Percentiles rank a stretch among this genome's conserved stretches.
Conservation (phyloP, 2,797 vertebrate species). For the Gobio occitaniae region DNA sequence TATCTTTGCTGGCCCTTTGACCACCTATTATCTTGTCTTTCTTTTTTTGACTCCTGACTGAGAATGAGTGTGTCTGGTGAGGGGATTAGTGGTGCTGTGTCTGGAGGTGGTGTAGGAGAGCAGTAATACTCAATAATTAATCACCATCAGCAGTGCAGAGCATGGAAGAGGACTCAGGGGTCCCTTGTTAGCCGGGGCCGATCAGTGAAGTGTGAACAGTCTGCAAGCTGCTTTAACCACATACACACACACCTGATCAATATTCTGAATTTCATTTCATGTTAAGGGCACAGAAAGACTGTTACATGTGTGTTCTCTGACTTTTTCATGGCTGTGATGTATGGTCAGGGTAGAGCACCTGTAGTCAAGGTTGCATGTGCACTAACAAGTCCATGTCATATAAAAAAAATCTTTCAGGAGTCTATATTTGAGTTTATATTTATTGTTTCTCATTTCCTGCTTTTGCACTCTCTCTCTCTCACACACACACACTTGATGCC, state of each 20-base stretch:
- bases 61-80: conserved; percentile 40
- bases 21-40: conserved; percentile 39
- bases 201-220: conserved; percentile 57
- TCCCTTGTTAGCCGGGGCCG: conserved; percentile 57
- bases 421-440: conserved; percentile 27
- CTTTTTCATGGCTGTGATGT: conserved; percentile 25
- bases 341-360: conserved; percentile 2
- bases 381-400: conserved; percentile 31
- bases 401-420: conserved; percentile 23
- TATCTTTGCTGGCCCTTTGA: conserved; percentile 43
- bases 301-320: conserved; percentile 28
- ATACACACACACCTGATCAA: conserved; percentile 44
- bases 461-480: conserved; percentile 6
- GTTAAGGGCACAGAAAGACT: background rate
- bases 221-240: conserved; percentile 30
- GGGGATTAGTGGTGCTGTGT: conserved; percentile 44
- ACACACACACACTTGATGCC: conserved; percentile 34
- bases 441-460: conserved; percentile 47
- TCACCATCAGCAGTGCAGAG: conserved; percentile 74
- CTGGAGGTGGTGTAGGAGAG: conserved; percentile 46
- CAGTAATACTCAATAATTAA: conserved; percentile 72
- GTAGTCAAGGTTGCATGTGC: conserved; percentile 32
- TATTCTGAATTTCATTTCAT: conserved; percentile 44
- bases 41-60: conserved; percentile 40
- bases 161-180: conserved; percentile 73